Base-by-base conservation (phyloP, 2,888 invertebrate species). In the Pseudanteris insignis region DNA sequence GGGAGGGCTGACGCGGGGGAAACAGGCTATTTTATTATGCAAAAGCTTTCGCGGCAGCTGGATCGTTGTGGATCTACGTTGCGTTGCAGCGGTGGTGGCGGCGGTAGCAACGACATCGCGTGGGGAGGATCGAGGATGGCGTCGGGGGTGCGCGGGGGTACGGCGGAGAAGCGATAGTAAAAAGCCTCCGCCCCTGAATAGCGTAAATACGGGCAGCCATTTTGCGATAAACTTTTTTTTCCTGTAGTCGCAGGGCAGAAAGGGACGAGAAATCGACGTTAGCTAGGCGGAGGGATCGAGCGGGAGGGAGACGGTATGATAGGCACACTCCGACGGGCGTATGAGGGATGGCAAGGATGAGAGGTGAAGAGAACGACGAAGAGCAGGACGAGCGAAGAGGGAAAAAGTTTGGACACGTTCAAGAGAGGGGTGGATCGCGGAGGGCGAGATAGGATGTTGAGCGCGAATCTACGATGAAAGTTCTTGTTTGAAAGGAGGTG, bases 11-110 rank as follows among this genome's bases (percentile, higher is more conserved):
- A 11, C 18, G 43, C 15, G 67, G 43, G 67, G 71, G 70, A n/a
- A n/a, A n/a, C n/a, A n/a, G 74, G 72, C 77, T 78, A 77, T 78
- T 78, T 79, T 79, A 79, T 78, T 79, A 79, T 79, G 79, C 79
- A 78, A 79, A 79, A 79, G 78, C 79, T 78, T 75, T 76, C 76
- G 74, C 76, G 75, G 76, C 76, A 75, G 76, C 74, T 75, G 77
- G 75, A 71, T 76, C 75, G 76, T 75, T 77, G 71, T 70, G 67
- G 73, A 72, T 75, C 73, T 68, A n/a, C n/a, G n/a, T n/a, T n/a
- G n/a, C n/a, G n/a, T n/a, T n/a, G n/a, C n/a, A n/a, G n/a, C n/a
- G n/a, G n/a, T n/a, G n/a, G n/a, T n/a, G n/a, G 44, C 61, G 66
- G 29, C 32, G 62, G 63, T 21, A 26, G 40, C 51, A 24, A 25